Base-by-base conservation (phyloP, 2,113 vertebrate genomes). In the Tragulus kanchil region DNA sequence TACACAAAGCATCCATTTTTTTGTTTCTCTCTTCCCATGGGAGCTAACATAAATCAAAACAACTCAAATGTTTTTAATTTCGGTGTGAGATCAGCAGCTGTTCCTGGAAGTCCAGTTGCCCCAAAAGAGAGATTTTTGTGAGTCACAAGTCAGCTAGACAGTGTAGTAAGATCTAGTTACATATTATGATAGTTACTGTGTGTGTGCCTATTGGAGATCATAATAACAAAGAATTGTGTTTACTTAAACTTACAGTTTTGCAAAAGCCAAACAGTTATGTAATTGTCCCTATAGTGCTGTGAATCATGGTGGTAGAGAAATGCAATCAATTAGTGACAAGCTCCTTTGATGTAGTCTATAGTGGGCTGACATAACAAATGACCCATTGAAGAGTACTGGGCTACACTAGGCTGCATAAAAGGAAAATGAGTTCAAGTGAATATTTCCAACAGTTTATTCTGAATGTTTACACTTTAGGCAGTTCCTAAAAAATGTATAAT, bases 21-120 rank as follows among this genome's bases (percentile, higher is more conserved):
- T 98, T 98, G 98, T 98, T 98, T 98, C 96, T 89, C 36, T 95
- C 89, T 98, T 98, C 98, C 97, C 98, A 96, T 42, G 97, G 95
- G 98, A 98, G 97, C 98, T 98, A 98, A 98, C 98, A 98, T 99
- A 98, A 98, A 99, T 99, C 98, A 99, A 98, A 98, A 0, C 45
- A 98, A 98, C 97, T 98, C 98, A 98, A 98, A 98, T 98, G 97
- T 98, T 98, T 98, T 98, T 98, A 84, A 98, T 98, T 98, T 98
- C 98, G 97, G 67, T 98, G 98, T 98, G 98, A 97, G 98, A 98
- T 98, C 96, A 97, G 97, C 99, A 99, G 99, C 99, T 99, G 99
- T 98, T 99, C 98, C 97, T 98, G 98, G 98, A 98, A 98, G 97
- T 98, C 97, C 98, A 98, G 89, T 98, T 98, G 90, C 92, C 85